Evolutionary conservation across 2,797 vertebrate genomes (phyloP), one percentile per base, ranked within the genome.

Genomic region (Todus mexicanus): DNA sequence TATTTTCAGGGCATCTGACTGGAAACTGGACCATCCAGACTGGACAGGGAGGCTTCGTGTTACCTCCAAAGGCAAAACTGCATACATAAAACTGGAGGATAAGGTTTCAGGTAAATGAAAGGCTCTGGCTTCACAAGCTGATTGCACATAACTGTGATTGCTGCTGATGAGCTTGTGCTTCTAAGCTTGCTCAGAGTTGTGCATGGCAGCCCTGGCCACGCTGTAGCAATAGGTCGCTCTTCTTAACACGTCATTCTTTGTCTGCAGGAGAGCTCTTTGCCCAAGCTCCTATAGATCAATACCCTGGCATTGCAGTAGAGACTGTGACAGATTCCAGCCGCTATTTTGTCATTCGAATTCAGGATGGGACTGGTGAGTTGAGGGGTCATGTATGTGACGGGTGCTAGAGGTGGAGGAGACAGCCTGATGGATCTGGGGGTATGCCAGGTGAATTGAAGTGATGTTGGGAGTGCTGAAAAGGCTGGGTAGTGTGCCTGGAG

Each of bases 11-110:
- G 99, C 99, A 12, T 99, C 99, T 29, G 99, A 99, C 92, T 99
- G 99, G 99, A 99, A 99, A 96, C 97, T 99, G 97, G 99, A 99
- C 57, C 97, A 98, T 78, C 99, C 99, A 0, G 99, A 99, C 94
- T 99, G 99, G 99, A 99, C 98, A 25, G 99, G 99, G 60, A 98
- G 99, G 42, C 98, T 99, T 95, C 98, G 99, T 54, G 98, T 99
- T 91, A 99, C 99, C 22, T 98, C 99, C n/a, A 98, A 98, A 91
- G 99, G 98, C 71, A 99, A 99, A 97, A 97, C 98, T 60, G 99
- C 98, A 10, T 99, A 98, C 29, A 98, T 99, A 85, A 99, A 99
- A 92, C 96, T 99, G 72, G 99, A 99, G 95, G 99, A 99, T 97
- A 99, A 98, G 96, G 98, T 99, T 92, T 99, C 99, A 96, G 99